Evolutionary conservation across 2,888 invertebrate species (phyloP), one percentile per base, ranked within the genome.

Genomic region (Holacanthella duospinosa): DNA sequence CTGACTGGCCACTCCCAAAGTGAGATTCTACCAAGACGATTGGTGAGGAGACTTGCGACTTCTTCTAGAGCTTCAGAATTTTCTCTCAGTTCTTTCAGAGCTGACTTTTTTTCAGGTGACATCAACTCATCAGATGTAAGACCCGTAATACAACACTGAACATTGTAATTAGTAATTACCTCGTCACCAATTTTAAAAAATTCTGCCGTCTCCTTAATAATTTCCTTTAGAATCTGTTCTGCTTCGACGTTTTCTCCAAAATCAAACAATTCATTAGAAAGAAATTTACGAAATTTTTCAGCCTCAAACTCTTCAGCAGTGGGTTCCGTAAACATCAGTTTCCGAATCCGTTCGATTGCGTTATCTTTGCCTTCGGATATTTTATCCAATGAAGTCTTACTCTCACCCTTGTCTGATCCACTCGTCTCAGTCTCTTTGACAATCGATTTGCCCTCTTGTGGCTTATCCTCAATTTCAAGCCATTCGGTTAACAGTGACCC

Each of bases 1-100:
- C 9, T n/a, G 4, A 24, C 55, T 19, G 66, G 64, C 69, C 69
- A 69, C 2, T 25, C 12, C 68, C 68, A 70, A 9, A 29, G 1
- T 2, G 36, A 29, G n/a, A 66, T 48, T 36, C 67, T 68, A 21
- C 63, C 55, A 9, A 67, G 44, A 1, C 66, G 60, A 24, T 54
- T 66, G n/a, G 66, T 63, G 44, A 70, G 26, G 0, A 70, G 59
- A 1, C 65, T 63, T 16, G 62, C 64, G 1, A 70, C 64, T 62
- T 70, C 70, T 16, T 60, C 55, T 21, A 70, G 25, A 2, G 68
- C 68, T 3, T 60, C 66, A 1, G 59, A 28, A 64, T 70, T 70
- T 21, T 67, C 63, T 2, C 29, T 26, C 19, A 70, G 53, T 53
- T 70, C 68, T 43, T 63, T 63, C 55, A 70, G 36, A 0, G 66